A percentile compares a stretch with the other conserved stretches of the same genome.
phyloP scores from a whole-genome alignment of 2,113 vertebrate species.

The Psephotus haematonotus region DNA sequence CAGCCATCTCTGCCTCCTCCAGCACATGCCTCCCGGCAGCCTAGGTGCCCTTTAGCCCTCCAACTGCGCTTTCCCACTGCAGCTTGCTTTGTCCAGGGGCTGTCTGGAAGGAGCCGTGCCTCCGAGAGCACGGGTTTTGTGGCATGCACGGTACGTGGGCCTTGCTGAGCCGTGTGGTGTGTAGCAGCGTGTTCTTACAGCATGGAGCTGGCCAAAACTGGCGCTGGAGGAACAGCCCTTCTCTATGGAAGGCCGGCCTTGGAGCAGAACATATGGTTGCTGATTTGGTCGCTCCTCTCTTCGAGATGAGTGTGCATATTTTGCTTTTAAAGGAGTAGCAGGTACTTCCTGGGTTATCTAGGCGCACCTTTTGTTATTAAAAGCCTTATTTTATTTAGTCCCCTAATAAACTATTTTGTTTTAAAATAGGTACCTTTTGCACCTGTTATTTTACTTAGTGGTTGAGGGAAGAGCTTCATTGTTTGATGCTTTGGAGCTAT shows the following conservation, averaged over 20 bases:
- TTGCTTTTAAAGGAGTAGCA: neutral
- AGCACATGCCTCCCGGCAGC: accelerated
- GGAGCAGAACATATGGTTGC: neutral
- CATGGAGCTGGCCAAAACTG: neutral
- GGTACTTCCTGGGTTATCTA: neutral
- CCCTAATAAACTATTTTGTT: neutral
- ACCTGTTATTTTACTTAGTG: neutral
- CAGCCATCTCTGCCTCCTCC: neutral
- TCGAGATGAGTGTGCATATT: slow-evolving; percentile 47
- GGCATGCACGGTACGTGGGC: neutral
- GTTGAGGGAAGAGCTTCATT: accelerated
- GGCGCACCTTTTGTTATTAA: neutral
- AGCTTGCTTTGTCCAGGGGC: neutral
- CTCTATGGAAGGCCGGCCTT: neutral
- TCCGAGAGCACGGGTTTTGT: neutral
- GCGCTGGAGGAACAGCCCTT: neutral
- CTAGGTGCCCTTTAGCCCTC: neutral
- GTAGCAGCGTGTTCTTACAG: neutral
- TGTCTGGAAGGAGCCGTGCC: neutral
- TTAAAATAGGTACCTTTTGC: neutral
- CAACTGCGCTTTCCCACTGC: accelerated
- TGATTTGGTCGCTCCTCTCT: neutral
- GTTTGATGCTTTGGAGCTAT: neutral
- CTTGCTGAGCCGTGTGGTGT: accelerated
- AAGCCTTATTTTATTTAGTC: neutral